Evolutionary conservation across 2,888 invertebrate species (phyloP), one percentile per base, ranked within the genome.

Genomic region (Mimachlamys varia): DNA sequence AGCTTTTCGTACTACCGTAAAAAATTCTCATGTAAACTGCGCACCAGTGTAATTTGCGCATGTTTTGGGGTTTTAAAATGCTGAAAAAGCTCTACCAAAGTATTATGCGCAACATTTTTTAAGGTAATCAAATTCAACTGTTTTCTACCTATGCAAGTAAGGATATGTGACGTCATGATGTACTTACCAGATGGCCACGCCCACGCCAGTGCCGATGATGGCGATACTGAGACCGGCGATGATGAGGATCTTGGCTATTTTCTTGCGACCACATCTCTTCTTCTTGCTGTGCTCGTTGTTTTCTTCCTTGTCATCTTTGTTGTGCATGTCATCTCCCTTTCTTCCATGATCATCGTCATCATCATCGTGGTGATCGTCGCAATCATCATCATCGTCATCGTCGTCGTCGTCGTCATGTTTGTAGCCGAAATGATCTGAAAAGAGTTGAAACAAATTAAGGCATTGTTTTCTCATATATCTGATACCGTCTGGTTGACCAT

Each of bases 351-450:
- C 10, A 12, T 76, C 76, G 0, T 76, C 15, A 4, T 33, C 33
- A 33, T 33, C 33, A 4, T 58, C 58, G n/a, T 58, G 22, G 19
- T 58, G 7, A 22, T 58, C 58, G 13, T 58, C 58, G n/a, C 22
- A 19, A 22, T 22, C 19, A 58, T 58, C 27, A 7, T 76, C 33
- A 33, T 76, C 33, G 22, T 62, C 19, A 22, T 22, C 62, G 22
- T 76, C 76, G 17, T 76, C 76, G 33, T 76, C 76, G 1, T 33
- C 27, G 33, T 76, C 76, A 1, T 76, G 12, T 27, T 76, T 33
- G 76, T 76, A 76, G 33, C 76, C 76, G 12, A 76, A 76, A 33
- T 76, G 33, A 33, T 76, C 76, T 76, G 76, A 76, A 76, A 76
- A 1, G 62, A n/a, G 7, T 62, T 62, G n/a, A n/a, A n/a, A 3